These are phyloP conservation scores for Alouatta palliata DNA, from an alignment of 2,113 vertebrate species.

Conservation along the genomic window DNA sequence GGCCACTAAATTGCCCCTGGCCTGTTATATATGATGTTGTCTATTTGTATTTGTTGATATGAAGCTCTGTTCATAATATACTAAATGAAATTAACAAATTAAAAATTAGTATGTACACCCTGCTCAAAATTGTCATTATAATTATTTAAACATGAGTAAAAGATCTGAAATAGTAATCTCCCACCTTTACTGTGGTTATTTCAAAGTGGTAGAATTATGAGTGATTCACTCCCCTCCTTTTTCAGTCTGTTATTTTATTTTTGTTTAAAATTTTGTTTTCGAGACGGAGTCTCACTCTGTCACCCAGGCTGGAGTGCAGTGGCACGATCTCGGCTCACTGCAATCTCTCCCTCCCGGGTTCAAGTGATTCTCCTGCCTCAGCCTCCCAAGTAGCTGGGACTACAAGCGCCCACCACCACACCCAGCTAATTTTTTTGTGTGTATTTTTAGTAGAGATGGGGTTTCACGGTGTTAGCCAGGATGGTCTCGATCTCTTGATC, in stretches of 20 bases:
- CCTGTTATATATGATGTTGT: not conserved
- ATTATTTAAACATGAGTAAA: constrained; percentile 35
- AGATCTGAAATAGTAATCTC: not conserved
- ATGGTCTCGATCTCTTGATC: too few relatives aligned
- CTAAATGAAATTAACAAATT: constrained; percentile 23
- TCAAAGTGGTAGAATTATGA: not conserved
- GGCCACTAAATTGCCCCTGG: not conserved
- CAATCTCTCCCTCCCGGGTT: accelerated
- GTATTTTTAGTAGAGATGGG: too few relatives aligned
- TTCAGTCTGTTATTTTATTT: not conserved
- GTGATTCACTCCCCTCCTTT: not conserved
- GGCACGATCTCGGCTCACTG: too few relatives aligned
- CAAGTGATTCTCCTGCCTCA: too few relatives aligned
- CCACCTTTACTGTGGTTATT: not conserved
- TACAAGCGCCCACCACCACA: accelerated
- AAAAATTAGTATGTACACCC: not conserved
- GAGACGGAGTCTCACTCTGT: too few relatives aligned
- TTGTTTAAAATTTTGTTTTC: not conserved
- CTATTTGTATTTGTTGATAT: not conserved
- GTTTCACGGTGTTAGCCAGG: too few relatives aligned
- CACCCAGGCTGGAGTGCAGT: too few relatives aligned
- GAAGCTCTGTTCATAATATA: not conserved
- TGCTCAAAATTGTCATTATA: not conserved
- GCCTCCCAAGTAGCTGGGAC: too few relatives aligned
- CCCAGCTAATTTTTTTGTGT: too few relatives aligned